Conservation (phyloP, 2,113 vertebrate genomes). For the Calonectris borealis region DNA sequence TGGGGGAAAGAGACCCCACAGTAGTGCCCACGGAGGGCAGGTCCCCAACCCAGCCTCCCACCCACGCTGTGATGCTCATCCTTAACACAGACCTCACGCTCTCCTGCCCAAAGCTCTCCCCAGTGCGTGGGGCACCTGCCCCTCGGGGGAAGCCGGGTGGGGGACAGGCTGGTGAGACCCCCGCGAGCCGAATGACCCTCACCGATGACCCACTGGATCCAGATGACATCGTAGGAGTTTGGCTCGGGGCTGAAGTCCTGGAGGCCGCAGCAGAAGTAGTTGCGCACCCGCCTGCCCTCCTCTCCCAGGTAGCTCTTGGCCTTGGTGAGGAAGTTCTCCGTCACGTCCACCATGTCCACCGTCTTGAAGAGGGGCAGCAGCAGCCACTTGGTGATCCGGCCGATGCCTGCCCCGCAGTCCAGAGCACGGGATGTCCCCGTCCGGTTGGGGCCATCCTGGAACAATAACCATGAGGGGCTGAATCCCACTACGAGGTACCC, state of each 20-base stretch:
- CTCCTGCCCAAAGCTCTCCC: neutral
- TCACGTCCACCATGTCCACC: constrained; percentile 96
- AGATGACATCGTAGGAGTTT: constrained; percentile 90
- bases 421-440: constrained; percentile 82
- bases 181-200: neutral
- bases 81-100: neutral
- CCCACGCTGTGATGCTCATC: neutral
- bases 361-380: constrained; percentile 89
- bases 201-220: constrained; percentile 99
- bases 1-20: neutral
- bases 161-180: neutral
- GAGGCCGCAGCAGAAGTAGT: constrained; percentile 90
- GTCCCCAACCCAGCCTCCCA: neutral
- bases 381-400: constrained; percentile 91
- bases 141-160: accelerated
- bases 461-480: neutral
- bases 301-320: constrained; percentile 89
- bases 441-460: constrained; percentile 86
- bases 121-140: accelerated
- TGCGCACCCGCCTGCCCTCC: constrained; percentile 84
- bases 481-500: accelerated
- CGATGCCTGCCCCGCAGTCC: constrained; percentile 95
- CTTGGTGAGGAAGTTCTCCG: constrained; percentile 90
- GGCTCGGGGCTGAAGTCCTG: constrained; percentile 91
- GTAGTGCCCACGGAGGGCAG: no score